Base-by-base conservation (phyloP, 1,140 invertebrate genomes). In the Argopecten irradians region DNA sequence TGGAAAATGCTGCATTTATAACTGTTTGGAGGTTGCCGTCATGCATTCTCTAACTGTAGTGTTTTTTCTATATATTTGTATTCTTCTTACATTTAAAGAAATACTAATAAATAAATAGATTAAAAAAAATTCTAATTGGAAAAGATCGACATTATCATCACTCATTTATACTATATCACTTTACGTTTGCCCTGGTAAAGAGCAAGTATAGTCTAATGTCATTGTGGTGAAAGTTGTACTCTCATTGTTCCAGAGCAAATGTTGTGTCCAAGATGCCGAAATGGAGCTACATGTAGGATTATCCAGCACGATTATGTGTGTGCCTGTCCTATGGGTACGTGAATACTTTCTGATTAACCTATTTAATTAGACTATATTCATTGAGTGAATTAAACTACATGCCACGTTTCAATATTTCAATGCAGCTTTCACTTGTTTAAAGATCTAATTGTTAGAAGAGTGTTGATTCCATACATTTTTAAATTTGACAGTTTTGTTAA, bases 331-430 rank as follows among this genome's bases (percentile, higher is more conserved):
- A 0, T 36, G 34, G 88, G 88, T 89, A 89, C 8, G 35, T 82
- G 8, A 0, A 82, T 34, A 96, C 97, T 89, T 99, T 16, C 34
- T 16, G 2, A 83, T n/a, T n/a, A n/a, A n/a, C n/a, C n/a, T n/a
- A n/a, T n/a, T n/a, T n/a, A n/a, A n/a, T n/a, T n/a, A n/a, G n/a
- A n/a, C n/a, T n/a, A n/a, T n/a, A n/a, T n/a, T n/a, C n/a, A n/a
- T n/a, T n/a, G n/a, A n/a, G n/a, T n/a, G n/a, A n/a, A n/a, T n/a
- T n/a, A n/a, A n/a, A n/a, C n/a, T n/a, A n/a, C n/a, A n/a, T n/a
- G n/a, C n/a, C n/a, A n/a, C n/a, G n/a, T n/a, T n/a, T n/a, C n/a
- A n/a, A n/a, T n/a, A n/a, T n/a, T n/a, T n/a, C n/a, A n/a, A n/a
- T n/a, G n/a, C n/a, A n/a, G n/a, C n/a, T n/a, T n/a, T n/a, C n/a